Conservation (phyloP, 2,797 vertebrate genomes). For the Ibycter americanus region DNA sequence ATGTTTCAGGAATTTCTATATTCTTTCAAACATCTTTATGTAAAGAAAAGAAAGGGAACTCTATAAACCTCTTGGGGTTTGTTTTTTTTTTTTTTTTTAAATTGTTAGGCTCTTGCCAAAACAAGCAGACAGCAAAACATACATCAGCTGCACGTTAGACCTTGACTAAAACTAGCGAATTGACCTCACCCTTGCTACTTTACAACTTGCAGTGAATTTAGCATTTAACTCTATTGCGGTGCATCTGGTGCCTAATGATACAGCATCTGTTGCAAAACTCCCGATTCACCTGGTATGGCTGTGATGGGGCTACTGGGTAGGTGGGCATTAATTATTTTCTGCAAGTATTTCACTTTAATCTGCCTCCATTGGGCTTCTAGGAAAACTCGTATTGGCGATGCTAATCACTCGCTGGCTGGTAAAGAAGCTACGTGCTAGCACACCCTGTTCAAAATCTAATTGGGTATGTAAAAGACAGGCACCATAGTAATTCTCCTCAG, state of each 20-base stretch:
- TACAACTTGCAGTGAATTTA: neutral
- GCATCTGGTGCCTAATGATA: slow-evolving; percentile 23
- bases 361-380: neutral
- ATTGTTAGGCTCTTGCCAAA: neutral
- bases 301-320: neutral
- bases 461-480: neutral
- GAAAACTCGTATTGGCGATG: neutral
- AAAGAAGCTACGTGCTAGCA: neutral
- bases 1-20: neutral
- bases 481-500: neutral
- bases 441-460: slow-evolving; percentile 25
- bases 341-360: neutral
- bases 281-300: neutral
- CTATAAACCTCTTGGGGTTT: neutral
- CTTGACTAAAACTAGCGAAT: neutral
- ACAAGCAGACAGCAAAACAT: neutral
- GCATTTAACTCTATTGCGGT: neutral
- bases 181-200: neutral
- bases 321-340: neutral
- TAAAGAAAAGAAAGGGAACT: neutral
- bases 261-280: slow-evolving; percentile 19
- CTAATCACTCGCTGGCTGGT: neutral
- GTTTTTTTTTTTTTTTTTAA: neutral
- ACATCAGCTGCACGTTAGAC: neutral
- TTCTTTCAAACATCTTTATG: neutral